phyloP scores from a whole-genome alignment of 1,140 invertebrate species.

The Achatina immaculata region DNA sequence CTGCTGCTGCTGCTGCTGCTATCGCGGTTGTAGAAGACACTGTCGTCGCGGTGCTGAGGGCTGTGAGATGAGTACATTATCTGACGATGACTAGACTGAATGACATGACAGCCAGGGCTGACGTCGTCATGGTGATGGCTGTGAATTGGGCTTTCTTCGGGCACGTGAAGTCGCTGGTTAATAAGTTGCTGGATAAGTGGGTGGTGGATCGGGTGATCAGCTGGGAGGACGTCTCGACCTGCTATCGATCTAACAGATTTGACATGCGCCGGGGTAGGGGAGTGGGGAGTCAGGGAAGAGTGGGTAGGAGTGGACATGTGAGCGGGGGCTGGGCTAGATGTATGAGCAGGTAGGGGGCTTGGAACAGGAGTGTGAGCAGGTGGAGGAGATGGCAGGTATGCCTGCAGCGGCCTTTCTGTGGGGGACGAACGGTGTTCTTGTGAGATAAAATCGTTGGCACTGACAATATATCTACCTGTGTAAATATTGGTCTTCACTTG shows the following conservation, averaged over 20 bases:
- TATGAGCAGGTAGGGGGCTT: constrained; percentile 2
- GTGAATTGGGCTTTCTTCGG: not conserved
- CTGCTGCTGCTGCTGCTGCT: not conserved
- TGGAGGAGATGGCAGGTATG: constrained; percentile 26
- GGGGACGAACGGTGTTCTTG: not conserved
- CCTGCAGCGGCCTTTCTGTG: not conserved
- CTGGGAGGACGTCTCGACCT: constrained; percentile 25
- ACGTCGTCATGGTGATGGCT: not conserved
- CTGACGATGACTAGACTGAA: not conserved
- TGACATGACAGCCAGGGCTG: no score
- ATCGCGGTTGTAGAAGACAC: not conserved
- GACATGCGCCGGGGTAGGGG: constrained; percentile 18
- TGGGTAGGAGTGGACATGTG: not conserved
- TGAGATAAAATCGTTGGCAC: not conserved
- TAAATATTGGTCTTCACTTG: not conserved
- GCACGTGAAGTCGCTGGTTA: constrained; percentile 36
- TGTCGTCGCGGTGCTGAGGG: not conserved
- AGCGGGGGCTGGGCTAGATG: constrained; percentile 17
- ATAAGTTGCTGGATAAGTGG: constrained; percentile 37
- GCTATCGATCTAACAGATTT: not conserved
- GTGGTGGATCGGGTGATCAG: constrained; percentile 36
- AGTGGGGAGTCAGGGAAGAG: not conserved
- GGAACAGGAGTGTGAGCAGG: constrained; percentile 24
- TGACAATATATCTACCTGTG: not conserved
- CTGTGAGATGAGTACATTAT: not conserved